A percentile compares a stretch with the other conserved stretches of the same genome.
phyloP scores from a whole-genome alignment of 2,888 invertebrate genomes.

The Hydriomena furcata region DNA sequence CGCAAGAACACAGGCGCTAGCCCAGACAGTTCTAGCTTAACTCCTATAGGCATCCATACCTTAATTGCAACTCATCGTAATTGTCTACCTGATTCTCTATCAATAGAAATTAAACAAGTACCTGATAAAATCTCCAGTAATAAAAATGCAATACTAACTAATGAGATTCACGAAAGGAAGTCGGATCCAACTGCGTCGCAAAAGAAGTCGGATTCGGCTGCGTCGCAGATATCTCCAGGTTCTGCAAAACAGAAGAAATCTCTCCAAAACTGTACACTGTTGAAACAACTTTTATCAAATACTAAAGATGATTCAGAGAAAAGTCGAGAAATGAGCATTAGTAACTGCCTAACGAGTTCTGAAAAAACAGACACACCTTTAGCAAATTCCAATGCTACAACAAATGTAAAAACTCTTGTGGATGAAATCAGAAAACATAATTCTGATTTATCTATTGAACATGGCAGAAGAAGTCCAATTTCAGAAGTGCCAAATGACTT shows the following conservation, averaged over 20 bases:
- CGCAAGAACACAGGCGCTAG: conserved; percentile 22
- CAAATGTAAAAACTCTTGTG: conserved; percentile 26
- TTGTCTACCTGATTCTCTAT: conserved; percentile 26
- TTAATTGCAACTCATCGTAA: conserved; percentile 18
- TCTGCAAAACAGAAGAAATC: conserved; percentile 42
- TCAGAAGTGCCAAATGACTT: conserved; percentile 46
- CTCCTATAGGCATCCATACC: conserved; percentile 5
- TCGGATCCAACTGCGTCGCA: conserved; percentile 7
- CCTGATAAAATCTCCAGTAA: conserved; percentile 21
- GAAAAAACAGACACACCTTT: conserved; percentile 41
- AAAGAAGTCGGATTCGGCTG: conserved; percentile 5
- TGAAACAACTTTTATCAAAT: conserved; percentile 72
- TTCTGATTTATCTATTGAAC: conserved; percentile 40
- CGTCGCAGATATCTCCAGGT: conserved; percentile 29
- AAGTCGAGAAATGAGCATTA: conserved; percentile 44
- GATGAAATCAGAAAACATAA: conserved; percentile 36
- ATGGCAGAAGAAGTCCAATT: conserved; percentile 38
- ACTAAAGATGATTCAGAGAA: conserved; percentile 58
- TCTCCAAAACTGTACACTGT: conserved; percentile 69
- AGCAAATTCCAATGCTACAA: conserved; percentile 41
- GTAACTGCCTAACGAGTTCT: conserved; percentile 43
- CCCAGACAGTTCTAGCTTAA: conserved; percentile 28
- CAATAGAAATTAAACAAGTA: conserved; percentile 23
- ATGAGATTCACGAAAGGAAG: conserved; percentile 27
- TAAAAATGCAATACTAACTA: conserved; percentile 21